A percentile compares a stretch with the other conserved stretches of the same genome.
Conservation (phyloP, 2,888 invertebrate species). For the Pollenia griseotomentosa region DNA sequence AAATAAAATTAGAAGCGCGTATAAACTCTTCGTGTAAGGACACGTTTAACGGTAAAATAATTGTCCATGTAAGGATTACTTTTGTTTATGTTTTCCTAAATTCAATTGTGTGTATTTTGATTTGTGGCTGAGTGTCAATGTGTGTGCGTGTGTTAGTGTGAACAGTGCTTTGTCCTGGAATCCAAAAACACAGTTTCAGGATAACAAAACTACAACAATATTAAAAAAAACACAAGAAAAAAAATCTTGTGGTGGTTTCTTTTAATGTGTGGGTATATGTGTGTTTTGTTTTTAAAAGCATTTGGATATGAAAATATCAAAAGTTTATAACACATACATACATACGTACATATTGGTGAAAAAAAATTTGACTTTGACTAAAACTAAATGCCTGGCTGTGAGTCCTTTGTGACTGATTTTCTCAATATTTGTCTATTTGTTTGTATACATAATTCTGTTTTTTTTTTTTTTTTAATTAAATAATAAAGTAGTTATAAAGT, state of each 20-base stretch:
- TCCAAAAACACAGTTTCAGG: slow-evolving; percentile 33
- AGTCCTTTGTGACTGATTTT: no score
- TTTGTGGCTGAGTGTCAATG: not conserved
- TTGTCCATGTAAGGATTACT: slow-evolving; percentile 36
- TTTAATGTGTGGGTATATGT: not conserved
- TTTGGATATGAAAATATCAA: slow-evolving; percentile 34
- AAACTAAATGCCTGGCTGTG: not conserved
- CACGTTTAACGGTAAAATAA: slow-evolving; percentile 68
- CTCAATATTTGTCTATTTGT: not conserved
- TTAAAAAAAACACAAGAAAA: not conserved
- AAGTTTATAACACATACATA: not conserved
- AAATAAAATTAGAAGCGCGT: slow-evolving; percentile 71
- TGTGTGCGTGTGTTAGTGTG: slow-evolving; percentile 18
- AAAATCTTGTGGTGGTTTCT: not conserved
- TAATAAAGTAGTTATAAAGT: not conserved
- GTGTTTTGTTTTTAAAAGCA: not conserved
- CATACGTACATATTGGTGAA: not conserved
- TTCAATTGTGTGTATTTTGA: slow-evolving; percentile 27
- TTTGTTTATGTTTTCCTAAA: slow-evolving; percentile 51
- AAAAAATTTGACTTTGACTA: no score
- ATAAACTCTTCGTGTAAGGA: slow-evolving; percentile 73
- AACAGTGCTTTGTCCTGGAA: slow-evolving; percentile 38
- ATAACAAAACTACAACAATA: slow-evolving; percentile 11
- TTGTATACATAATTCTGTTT: not conserved
- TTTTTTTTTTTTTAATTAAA: no score